Conservation (phyloP, 2,113 vertebrate genomes). For the Catharus minimus region DNA sequence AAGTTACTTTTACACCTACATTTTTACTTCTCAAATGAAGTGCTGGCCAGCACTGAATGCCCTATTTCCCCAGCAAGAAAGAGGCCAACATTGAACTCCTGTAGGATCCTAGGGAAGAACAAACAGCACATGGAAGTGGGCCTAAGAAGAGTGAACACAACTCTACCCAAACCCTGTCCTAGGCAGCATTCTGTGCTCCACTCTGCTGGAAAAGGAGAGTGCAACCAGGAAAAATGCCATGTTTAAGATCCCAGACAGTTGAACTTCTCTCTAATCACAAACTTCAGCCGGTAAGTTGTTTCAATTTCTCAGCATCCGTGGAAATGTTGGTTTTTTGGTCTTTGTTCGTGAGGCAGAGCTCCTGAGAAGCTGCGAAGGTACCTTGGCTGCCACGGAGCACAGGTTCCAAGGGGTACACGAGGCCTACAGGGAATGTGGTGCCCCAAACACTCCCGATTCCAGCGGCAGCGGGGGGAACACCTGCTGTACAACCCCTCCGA, state of each 20-base stretch:
- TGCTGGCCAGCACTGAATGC: background rate
- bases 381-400: background rate
- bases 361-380: background rate
- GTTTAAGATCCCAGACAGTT: background rate
- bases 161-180: background rate
- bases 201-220: background rate
- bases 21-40: background rate
- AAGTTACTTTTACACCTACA: background rate
- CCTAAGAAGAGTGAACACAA: background rate
- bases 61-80: background rate
- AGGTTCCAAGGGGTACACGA: conserved; percentile 19
- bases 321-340: background rate
- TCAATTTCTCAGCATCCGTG: background rate
- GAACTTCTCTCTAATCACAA: background rate
- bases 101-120: background rate
- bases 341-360: conserved; percentile 4
- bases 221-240: background rate
- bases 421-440: conserved; percentile 14
- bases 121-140: background rate
- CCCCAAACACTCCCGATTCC: background rate
- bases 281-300: background rate
- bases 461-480: background rate
- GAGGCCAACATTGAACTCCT: background rate
- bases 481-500: background rate
- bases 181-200: background rate